phyloP scores from a whole-genome alignment of 2,888 invertebrate species.

The Amblyteles armatorius region DNA sequence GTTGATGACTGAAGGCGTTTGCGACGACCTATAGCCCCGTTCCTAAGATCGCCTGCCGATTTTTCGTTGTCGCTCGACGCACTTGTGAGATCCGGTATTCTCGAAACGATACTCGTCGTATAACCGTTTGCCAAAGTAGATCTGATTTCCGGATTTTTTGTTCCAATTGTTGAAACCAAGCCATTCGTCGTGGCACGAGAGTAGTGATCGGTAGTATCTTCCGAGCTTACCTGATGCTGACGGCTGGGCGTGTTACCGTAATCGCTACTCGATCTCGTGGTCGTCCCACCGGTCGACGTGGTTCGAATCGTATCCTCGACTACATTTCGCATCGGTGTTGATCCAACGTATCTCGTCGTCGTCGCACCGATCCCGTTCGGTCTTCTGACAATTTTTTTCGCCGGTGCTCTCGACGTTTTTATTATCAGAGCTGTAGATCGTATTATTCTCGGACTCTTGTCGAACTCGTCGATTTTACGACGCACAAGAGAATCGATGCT shows the following conservation, averaged over 20 bases:
- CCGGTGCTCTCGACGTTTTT: slow-evolving; percentile 80
- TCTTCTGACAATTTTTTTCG: slow-evolving; percentile 66
- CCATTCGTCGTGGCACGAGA: slow-evolving; percentile 46
- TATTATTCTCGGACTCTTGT: slow-evolving; percentile 82
- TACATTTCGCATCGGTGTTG: not conserved
- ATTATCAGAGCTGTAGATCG: slow-evolving; percentile 83
- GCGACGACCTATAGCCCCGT: slow-evolving; percentile 71
- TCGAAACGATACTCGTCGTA: slow-evolving; percentile 44
- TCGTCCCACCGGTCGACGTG: slow-evolving; percentile 38
- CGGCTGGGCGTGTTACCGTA: slow-evolving; percentile 25
- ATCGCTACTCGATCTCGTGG: slow-evolving; percentile 32
- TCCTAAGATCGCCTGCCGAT: slow-evolving; percentile 66
- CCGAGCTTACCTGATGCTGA: slow-evolving; percentile 67
- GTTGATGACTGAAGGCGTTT: slow-evolving; percentile 58
- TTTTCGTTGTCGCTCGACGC: slow-evolving; percentile 46
- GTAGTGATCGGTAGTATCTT: slow-evolving; percentile 59
- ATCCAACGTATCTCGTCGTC: slow-evolving; percentile 22
- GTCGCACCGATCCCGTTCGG: slow-evolving; percentile 63
- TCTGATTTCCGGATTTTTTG: slow-evolving; percentile 30
- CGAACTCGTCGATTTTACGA: slow-evolving; percentile 81
- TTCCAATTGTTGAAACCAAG: not conserved
- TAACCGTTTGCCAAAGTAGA: slow-evolving; percentile 47
- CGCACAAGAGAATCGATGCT: slow-evolving; percentile 81
- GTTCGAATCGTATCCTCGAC: not conserved
- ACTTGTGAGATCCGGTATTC: slow-evolving; percentile 54